Evolutionary conservation across 2,888 invertebrate genomes (phyloP).

Genomic region (Pelosia muscerda): DNA sequence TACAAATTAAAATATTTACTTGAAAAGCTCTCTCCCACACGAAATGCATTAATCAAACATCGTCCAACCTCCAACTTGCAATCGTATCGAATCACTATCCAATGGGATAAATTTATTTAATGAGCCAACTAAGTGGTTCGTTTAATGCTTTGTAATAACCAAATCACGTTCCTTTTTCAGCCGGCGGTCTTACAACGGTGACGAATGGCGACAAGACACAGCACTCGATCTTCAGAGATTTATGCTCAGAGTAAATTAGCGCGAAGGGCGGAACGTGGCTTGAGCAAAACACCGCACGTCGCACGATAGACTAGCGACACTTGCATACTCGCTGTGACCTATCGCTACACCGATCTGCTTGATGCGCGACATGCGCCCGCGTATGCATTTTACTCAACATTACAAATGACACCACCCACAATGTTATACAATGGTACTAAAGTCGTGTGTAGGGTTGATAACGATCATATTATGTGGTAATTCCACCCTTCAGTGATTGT

Average conservation of each 20-base stretch:
- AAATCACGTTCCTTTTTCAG: constrained; percentile 81
- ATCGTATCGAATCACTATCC: constrained; percentile 79
- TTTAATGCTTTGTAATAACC: constrained; percentile 77
- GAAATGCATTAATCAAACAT: constrained; percentile 68
- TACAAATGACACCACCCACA: constrained; percentile 75
- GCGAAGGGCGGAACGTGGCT: constrained; percentile 68
- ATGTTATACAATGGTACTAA: constrained; percentile 60
- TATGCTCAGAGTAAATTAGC: constrained; percentile 68
- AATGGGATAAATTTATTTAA: constrained; percentile 79
- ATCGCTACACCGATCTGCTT: constrained; percentile 65
- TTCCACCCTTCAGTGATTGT: constrained; percentile 29
- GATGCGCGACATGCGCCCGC: constrained; percentile 65
- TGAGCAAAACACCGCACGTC: constrained; percentile 52
- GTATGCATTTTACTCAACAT: constrained; percentile 67
- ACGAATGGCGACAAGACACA: constrained; percentile 71
- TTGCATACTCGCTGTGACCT: constrained; percentile 67
- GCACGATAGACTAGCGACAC: constrained; percentile 49
- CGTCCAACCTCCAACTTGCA: constrained; percentile 67
- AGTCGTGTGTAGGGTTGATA: constrained; percentile 58
- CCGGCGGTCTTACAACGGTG: constrained; percentile 63
- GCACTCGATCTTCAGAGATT: constrained; percentile 63
- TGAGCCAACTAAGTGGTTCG: constrained; percentile 76
- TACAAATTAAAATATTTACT: constrained; percentile 43
- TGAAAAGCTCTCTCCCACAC: constrained; percentile 58
- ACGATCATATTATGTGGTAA: constrained; percentile 50